These are phyloP conservation scores for Diachasma alloeum DNA, from an alignment of 1,140 invertebrate species.

Conservation along the genomic window DNA sequence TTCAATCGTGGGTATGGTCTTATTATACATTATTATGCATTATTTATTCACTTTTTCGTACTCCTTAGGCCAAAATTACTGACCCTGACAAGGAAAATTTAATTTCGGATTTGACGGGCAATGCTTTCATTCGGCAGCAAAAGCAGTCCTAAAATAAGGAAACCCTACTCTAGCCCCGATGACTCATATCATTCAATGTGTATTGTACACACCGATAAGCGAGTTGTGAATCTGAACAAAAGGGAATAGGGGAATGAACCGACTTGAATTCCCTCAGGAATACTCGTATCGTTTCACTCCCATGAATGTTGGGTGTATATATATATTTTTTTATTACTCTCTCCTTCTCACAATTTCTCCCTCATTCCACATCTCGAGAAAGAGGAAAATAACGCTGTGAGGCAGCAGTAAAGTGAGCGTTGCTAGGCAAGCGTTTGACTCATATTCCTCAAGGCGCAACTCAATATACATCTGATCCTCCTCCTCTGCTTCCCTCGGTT, in stretches of 20 bases:
- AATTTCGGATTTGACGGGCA: too few relatives aligned
- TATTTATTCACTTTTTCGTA: too few relatives aligned
- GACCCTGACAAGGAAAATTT: too few relatives aligned
- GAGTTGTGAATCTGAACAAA: too few relatives aligned
- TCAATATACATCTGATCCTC: not conserved
- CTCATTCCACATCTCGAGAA: not conserved
- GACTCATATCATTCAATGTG: too few relatives aligned
- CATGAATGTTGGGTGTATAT: not conserved
- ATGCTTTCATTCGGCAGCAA: too few relatives aligned
- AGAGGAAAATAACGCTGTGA: not conserved
- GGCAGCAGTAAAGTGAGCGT: not conserved
- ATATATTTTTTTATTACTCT: not conserved
- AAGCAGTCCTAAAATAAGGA: too few relatives aligned
- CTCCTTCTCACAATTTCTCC: not conserved
- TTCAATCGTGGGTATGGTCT: too few relatives aligned
- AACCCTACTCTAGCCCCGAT: too few relatives aligned
- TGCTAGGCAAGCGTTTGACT: slow-evolving; percentile 26
- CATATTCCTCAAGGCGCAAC: slow-evolving; percentile 15
- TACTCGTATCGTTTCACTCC: not conserved
- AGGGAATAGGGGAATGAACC: not conserved
- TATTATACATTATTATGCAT: too few relatives aligned
- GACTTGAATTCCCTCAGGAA: not conserved
- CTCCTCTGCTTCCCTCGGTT: not conserved
- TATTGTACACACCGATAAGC: too few relatives aligned
- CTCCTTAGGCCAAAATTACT: too few relatives aligned